Base-by-base conservation (phyloP, 2,888 invertebrate species). In the Perizoma flavofasciatum region DNA sequence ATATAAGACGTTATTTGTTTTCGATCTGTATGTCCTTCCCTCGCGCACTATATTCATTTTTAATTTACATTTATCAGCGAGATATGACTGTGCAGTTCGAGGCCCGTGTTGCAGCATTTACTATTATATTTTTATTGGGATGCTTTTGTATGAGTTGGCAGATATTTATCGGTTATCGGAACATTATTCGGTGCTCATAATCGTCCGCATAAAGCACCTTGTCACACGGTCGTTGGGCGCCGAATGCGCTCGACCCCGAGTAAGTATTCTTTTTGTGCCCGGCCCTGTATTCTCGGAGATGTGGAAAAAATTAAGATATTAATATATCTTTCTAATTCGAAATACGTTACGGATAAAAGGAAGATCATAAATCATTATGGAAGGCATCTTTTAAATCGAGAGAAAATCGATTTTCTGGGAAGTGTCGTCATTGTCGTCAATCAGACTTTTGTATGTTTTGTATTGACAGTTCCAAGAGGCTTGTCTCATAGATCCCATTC, bases 111-210 rank as follows among this genome's bases (percentile, higher is more conserved):
- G 86, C 88, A 88, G 86, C 89, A 86, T 89, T 89, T 84, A 87
- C 91, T 90, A 92, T 91, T 90, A 90, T 90, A 89, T 84, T 91
- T 90, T 91, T 92, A 91, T 91, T 92, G 88, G 88, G 86, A 86
- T 84, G 86, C 91, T 89, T 90, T 92, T 92, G 90, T 92, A 90
- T 92, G 92, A 91, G 91, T 88, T 92, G 90, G 92, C 92, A 91
- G 92, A 91, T 92, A 92, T 92, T 92, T 92, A 92, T 92, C 92
- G 91, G 85, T 84, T 87, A 90, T 89, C 80, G 87, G 85, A 89
- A 89, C 89, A 89, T 91, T 90, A 91, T 90, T 91, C 89, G 90
- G 89, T 86, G 87, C 81, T 87, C 88, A 89, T 90, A 91, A 90
- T 89, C 90, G 88, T 87, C 85, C 83, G 85, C 90, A 91, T 91